Percentiles rank a stretch among this genome's conserved stretches.
Evolutionary conservation across 2,797 vertebrate genomes (phyloP).

Genomic region (Microctenopoma stevenorrisi): DNA sequence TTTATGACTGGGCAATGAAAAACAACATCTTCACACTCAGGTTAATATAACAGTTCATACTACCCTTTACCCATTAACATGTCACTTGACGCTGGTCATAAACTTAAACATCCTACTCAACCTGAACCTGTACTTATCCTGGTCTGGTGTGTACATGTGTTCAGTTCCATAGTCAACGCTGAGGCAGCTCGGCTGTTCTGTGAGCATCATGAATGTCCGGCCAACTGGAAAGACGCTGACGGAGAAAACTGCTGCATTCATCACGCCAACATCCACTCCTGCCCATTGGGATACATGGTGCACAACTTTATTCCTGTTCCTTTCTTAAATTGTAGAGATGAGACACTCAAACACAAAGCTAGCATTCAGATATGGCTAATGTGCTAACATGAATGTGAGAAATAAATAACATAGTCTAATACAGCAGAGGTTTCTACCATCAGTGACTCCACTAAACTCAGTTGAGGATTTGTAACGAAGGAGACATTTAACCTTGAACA

Average conservation of each 20-base stretch:
- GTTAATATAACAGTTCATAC: background rate
- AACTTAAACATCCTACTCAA: background rate
- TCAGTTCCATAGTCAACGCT: conserved; percentile 74
- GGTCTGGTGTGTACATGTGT: conserved; percentile 19
- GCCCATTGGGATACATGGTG: conserved; percentile 83
- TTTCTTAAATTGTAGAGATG: no score
- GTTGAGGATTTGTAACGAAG: background rate
- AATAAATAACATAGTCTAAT: no score
- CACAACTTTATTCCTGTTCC: background rate
- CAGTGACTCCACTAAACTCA: background rate
- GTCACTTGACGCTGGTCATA: background rate
- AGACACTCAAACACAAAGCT: background rate
- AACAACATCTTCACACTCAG: conserved; percentile 79
- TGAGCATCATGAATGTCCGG: conserved; percentile 84
- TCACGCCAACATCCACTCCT: conserved; percentile 90
- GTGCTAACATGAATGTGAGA: background rate
- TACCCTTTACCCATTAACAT: background rate
- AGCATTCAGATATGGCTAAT: no score
- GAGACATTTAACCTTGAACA: no score
- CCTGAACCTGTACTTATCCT: background rate
- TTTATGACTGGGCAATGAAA: conserved; percentile 86
- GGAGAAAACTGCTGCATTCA: conserved; percentile 88
- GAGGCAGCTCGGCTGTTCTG: conserved; percentile 85
- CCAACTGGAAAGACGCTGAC: conserved; percentile 87
- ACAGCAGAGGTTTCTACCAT: no score